These are phyloP conservation scores for Xestia ashworthii DNA, from an alignment of 2,888 invertebrate genomes.

Conservation along the genomic window DNA sequence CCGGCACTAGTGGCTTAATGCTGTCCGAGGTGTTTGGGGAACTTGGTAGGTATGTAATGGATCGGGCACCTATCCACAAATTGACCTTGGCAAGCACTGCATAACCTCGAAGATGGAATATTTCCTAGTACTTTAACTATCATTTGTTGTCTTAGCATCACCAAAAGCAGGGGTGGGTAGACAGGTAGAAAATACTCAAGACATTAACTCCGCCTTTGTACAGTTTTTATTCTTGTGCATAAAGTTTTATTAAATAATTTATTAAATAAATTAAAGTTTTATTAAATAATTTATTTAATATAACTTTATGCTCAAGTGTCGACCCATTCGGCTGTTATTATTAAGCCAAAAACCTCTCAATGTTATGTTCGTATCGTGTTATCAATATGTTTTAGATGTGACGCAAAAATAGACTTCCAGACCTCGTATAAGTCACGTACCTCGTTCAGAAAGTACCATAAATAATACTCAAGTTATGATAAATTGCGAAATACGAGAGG, in stretches of 20 bases:
- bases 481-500: conserved; percentile 57
- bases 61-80: too few species aligned
- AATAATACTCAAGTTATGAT: conserved; percentile 60
- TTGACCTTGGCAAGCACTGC: neutral
- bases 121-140: too few species aligned
- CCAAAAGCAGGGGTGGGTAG: too few species aligned
- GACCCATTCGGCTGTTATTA: neutral
- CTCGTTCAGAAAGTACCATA: conserved; percentile 37
- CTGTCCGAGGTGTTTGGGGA: neutral
- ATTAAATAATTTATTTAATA: too few species aligned
- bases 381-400: conserved; percentile 26
- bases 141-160: too few species aligned
- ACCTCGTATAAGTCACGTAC: conserved; percentile 32
- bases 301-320: too few species aligned
- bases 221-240: too few species aligned
- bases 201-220: too few species aligned
- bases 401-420: conserved; percentile 21
- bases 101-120: neutral
- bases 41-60: neutral
- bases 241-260: too few species aligned
- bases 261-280: too few species aligned
- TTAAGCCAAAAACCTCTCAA: neutral
- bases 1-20: neutral
- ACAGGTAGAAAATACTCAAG: too few species aligned
- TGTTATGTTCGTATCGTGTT: neutral